Base-by-base conservation (phyloP, 1,140 invertebrate species). In the Pararge aegeria region DNA sequence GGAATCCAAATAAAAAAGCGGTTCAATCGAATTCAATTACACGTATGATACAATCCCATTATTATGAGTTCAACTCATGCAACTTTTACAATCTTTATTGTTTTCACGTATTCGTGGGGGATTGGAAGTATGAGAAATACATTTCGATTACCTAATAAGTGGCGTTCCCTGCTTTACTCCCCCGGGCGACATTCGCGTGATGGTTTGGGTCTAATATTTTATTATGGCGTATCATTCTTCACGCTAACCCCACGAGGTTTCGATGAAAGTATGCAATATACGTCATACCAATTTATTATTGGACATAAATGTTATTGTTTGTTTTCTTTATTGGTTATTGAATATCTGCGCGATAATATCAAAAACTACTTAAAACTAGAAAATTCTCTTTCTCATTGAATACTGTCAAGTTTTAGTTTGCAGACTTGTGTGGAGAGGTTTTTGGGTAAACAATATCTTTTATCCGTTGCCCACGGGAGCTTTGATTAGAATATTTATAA, bases 181-280 rank as follows among this genome's bases (percentile, higher is more conserved):
- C 59, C 29, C 13, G 21, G 44, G 52, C 12, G 42, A 27, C 40
- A 50, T 50, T 38, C 46, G 18, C 46, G 55, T 56, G 55, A 40
- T 55, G 44, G 54, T 46, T 42, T 18, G 38, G 16, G 13, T 42
- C 38, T 42, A 42, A 42, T 42, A 42, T 42, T 42, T 42, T 42
- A 50, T 55, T 55, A 55, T 55, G 46, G 30, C 46, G 52, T 55
- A 61, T 49, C 52, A 55, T 49, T 29, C 51, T 44, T 34, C 59
- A 30, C 44, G 42, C 34, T 5, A 44, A 6, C 16, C 42, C 46
- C 55, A 16, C 42, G 46, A 21, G 55, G n/a, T 1, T 30, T 54
- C 52, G 55, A 9, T 21, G 21, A 12, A 38, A 56, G 44, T 56
- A 56, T 49, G 44, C 44, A 56, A 56, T 48, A 50, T 50, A 50